Percentiles rank a stretch among this genome's conserved stretches.
Evolutionary conservation across 2,797 vertebrate genomes (phyloP).

Genomic region (Benthosema pterotum): DNA sequence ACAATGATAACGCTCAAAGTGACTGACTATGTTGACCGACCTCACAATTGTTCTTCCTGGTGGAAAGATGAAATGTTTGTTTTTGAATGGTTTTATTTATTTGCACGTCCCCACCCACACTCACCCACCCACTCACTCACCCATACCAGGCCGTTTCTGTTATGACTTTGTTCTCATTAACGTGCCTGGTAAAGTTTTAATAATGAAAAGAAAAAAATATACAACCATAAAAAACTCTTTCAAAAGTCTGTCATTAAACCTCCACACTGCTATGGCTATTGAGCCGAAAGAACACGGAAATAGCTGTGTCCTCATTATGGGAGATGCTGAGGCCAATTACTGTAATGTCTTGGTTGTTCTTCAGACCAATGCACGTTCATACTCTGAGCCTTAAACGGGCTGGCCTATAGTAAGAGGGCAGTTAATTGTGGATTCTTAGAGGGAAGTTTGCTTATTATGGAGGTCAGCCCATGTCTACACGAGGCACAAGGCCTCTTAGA

Average conservation of each 20-base stretch:
- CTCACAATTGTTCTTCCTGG: conserved; percentile 26
- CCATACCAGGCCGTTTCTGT: too few relatives aligned
- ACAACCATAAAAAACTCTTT: conserved; percentile 13
- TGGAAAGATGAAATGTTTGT: conserved; percentile 42
- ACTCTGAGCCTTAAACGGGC: conserved; percentile 27
- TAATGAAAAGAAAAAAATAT: background rate
- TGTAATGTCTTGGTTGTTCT: conserved; percentile 38
- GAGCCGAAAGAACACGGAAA: conserved; percentile 21
- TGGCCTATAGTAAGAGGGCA: conserved; percentile 13
- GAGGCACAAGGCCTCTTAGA: conserved; percentile 11
- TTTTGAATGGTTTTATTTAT: background rate
- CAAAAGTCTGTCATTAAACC: conserved; percentile 2
- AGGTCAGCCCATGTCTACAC: conserved; percentile 44
- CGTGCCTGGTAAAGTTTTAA: background rate
- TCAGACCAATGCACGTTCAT: conserved; percentile 18
- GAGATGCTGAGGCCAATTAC: conserved; percentile 35
- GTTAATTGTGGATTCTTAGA: conserved; percentile 38
- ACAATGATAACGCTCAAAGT: conserved; percentile 13
- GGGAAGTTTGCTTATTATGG: conserved; percentile 27
- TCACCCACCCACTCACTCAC: too few relatives aligned
- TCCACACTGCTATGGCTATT: background rate
- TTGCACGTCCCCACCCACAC: too few relatives aligned
- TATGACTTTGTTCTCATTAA: too few relatives aligned
- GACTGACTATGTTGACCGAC: conserved; percentile 10
- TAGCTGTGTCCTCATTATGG: conserved; percentile 37